Base-by-base conservation (phyloP, 2,888 invertebrate species). In the Oligia fasciuncula region DNA sequence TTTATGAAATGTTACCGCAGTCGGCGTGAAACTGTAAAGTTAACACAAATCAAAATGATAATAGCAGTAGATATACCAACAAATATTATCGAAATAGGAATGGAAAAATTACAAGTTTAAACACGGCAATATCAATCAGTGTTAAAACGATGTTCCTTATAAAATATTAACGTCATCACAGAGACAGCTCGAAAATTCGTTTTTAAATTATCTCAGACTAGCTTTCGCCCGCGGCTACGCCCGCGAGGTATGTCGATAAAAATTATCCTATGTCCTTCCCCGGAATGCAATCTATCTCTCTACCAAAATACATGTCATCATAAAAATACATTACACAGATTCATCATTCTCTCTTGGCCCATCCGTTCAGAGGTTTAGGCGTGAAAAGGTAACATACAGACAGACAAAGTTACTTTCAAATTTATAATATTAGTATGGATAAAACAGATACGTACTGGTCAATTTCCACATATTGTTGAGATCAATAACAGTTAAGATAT, bases 401-500 rank as follows among this genome's bases (percentile, higher is more conserved):
- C 40, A 40, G 4, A 40, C 40, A 40, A 1, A 35, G 40, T 40
- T 40, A 40, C 40, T 40, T 40, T 40, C 40, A 5, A 6, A 40
- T 40, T 40, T 40, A 40, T 40, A 40, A 40, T 40, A 5, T 40
- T 40, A 40, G 5, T 40, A 40, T 40, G 40, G 40, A 65, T 57
- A 35, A 3, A 72, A n/a, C 4, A 66, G 23, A 62, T 46, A 67
- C 40, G 17, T 29, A 62, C 35, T 54, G 57, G 8, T 40, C 19
- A 69, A 67, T 65, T 73, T 71, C 40, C 40, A 67, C 35, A 46
- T 57, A 68, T 35, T 57, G 51, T 43, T 51, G 43, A 78, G 83
- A 84, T 86, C 84, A 76, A 79, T 86, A 83, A 54, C 23, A 73
- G 62, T 70, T 67, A 69, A 67, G 17, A 67, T 76, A 83, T 79